Percentiles rank a stretch among this genome's conserved stretches.
These are phyloP conservation scores for Calyptommatus sinebrachiatus DNA, from an alignment of 2,113 vertebrate species.

Conservation along the genomic window DNA sequence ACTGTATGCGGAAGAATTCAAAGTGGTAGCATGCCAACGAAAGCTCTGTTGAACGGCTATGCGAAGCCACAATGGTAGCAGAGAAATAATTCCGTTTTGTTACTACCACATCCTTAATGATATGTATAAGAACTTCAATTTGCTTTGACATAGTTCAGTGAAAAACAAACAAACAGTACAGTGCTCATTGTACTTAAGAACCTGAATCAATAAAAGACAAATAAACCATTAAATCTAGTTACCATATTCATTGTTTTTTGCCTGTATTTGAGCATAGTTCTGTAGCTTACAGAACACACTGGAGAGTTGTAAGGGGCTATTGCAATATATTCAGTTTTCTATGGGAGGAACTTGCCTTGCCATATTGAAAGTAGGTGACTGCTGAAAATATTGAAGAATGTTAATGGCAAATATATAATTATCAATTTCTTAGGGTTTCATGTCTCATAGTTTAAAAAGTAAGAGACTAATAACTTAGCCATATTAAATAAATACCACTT, in stretches of 20 bases:
- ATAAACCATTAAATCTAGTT: neutral
- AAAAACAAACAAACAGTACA: slow-evolving; percentile 9
- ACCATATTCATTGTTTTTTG: neutral
- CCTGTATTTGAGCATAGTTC: slow-evolving; percentile 1
- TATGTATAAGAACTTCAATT: slow-evolving; percentile 21
- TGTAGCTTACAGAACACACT: neutral
- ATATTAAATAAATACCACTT: neutral
- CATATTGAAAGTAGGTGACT: neutral
- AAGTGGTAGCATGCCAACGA: too few relatives aligned
- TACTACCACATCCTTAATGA: neutral
- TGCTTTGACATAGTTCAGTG: slow-evolving; percentile 5
- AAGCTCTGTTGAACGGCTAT: too few relatives aligned
- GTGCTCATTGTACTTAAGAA: neutral
- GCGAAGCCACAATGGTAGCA: too few relatives aligned
- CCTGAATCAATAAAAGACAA: neutral
- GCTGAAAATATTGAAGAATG: neutral
- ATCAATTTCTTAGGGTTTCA: neutral
- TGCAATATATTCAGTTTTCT: neutral
- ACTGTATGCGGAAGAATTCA: neutral
- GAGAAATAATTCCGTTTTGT: too few relatives aligned
- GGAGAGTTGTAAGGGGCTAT: neutral
- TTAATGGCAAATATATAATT: neutral
- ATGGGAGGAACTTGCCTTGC: neutral
- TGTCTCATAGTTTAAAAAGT: neutral
- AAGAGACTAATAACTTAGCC: neutral